phyloP scores from a whole-genome alignment of 2,888 invertebrate genomes.

The Tetragnatha montana region DNA sequence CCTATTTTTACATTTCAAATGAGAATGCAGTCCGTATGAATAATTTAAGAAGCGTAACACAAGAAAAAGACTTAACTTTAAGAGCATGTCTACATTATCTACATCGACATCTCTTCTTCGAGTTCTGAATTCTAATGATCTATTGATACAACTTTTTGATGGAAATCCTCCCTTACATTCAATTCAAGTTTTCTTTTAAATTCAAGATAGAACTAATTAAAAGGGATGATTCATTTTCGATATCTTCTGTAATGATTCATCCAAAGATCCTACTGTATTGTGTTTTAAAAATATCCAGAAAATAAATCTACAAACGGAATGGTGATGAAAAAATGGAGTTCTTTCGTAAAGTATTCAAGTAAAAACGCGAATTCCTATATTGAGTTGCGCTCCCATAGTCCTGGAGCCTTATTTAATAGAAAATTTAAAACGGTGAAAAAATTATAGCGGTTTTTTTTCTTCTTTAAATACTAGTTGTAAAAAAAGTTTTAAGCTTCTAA shows the following conservation, averaged over 20 bases:
- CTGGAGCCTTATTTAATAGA: too few species aligned
- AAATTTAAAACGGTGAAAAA: too few species aligned
- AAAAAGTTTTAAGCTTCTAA: too few species aligned
- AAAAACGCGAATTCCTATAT: too few species aligned
- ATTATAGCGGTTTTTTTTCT: too few species aligned
- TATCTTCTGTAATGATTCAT: neutral
- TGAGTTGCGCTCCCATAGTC: too few species aligned
- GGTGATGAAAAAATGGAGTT: too few species aligned
- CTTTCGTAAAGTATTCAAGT: too few species aligned
- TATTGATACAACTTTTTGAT: neutral
- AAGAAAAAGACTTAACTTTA: neutral
- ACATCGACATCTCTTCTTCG: neutral
- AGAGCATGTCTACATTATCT: neutral
- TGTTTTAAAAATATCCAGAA: neutral
- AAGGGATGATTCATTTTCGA: neutral
- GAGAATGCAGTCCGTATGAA: neutral
- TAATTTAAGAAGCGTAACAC: neutral
- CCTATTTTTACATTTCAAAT: too few species aligned
- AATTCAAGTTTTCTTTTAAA: neutral
- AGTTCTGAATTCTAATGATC: neutral
- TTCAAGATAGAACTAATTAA: neutral
- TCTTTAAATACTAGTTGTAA: too few species aligned
- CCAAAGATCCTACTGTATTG: neutral
- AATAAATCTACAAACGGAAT: too few species aligned
- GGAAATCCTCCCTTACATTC: neutral